A percentile compares a stretch with the other conserved stretches of the same genome.
These are phyloP conservation scores for Macrochelys suwanniensis DNA, from an alignment of 2,797 vertebrate species.

Conservation along the genomic window DNA sequence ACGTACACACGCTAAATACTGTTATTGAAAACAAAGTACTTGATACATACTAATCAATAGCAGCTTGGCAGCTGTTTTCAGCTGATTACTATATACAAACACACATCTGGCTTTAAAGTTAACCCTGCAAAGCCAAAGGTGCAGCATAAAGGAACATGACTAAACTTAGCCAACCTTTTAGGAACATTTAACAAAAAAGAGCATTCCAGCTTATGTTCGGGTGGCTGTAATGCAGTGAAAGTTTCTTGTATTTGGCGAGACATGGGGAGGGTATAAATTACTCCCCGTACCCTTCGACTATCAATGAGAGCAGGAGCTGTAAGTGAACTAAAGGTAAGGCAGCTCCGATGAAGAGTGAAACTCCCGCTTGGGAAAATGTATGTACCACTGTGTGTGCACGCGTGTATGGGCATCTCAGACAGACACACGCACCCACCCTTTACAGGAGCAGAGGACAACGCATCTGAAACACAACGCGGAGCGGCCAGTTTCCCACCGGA, in stretches of 20 bases:
- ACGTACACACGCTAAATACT: background rate
- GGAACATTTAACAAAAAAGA: background rate
- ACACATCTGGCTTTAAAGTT: background rate
- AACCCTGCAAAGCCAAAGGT: background rate
- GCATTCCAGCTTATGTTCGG: background rate
- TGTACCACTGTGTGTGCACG: background rate
- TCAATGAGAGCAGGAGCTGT: background rate
- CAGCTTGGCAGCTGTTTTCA: background rate
- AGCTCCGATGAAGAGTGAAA: background rate
- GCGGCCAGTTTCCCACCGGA: background rate
- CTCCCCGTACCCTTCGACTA: background rate
- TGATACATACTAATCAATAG: too few species aligned
- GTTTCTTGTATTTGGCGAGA: background rate
- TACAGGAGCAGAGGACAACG: too few species aligned
- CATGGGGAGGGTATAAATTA: background rate
- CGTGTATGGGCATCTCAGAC: background rate
- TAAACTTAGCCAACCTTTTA: background rate
- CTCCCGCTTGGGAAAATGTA: background rate
- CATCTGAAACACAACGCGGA: background rate
- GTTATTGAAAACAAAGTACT: too few species aligned
- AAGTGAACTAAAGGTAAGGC: background rate
- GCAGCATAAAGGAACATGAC: background rate
- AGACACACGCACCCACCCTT: background rate
- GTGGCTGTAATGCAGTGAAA: background rate
- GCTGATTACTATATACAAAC: background rate